These are phyloP conservation scores for Neodiprion virginianus DNA, from an alignment of 1,140 invertebrate species.

Conservation along the genomic window DNA sequence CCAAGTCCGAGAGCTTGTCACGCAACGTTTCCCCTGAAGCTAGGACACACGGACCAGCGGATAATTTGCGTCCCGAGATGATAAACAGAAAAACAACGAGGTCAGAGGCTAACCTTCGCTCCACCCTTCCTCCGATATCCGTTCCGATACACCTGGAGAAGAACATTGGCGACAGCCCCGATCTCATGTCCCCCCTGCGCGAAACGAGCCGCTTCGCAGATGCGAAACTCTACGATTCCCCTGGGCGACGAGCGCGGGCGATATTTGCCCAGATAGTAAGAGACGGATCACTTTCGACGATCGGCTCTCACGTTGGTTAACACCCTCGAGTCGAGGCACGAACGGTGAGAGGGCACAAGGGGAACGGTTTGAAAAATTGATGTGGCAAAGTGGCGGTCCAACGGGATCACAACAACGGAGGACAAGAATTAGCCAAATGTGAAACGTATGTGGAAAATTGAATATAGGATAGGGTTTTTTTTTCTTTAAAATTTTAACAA, in stretches of 20 bases:
- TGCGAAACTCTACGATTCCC: constrained; percentile 18
- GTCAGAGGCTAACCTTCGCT: constrained; percentile 48
- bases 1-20: constrained; percentile 52
- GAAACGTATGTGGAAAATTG: background rate
- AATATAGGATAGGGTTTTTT: background rate
- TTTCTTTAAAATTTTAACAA: too few relatives aligned
- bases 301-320: constrained; percentile 28
- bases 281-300: constrained; percentile 35
- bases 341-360: background rate
- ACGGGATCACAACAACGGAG: background rate
- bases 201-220: constrained; percentile 3
- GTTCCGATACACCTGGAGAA: constrained; percentile 32
- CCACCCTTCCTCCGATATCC: constrained; percentile 24
- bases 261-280: constrained; percentile 51
- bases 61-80: constrained; percentile 16
- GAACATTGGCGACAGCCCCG: constrained; percentile 45
- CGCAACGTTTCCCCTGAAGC: constrained; percentile 22
- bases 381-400: background rate
- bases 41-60: background rate
- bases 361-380: background rate
- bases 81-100: constrained; percentile 41
- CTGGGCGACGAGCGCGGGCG: constrained; percentile 43
- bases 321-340: background rate
- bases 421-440: background rate
- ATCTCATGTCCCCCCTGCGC: constrained; percentile 23